These are phyloP conservation scores for Ectropis grisescens DNA, from an alignment of 1,140 invertebrate genomes.

Conservation along the genomic window DNA sequence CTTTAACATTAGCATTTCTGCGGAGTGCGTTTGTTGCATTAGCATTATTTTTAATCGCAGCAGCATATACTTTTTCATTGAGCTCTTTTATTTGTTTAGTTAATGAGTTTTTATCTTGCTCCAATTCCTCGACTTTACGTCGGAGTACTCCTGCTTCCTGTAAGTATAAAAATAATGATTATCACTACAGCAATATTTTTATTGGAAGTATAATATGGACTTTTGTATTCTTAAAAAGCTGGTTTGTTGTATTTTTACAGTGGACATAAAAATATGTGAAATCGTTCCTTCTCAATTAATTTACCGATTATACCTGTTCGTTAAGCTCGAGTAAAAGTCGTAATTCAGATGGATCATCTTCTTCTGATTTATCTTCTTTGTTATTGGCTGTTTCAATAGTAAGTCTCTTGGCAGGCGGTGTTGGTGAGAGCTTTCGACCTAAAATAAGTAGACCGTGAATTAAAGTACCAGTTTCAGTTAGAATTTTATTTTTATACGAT, in stretches of 20 bases:
- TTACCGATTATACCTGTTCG: constrained; percentile 81
- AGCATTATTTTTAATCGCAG: constrained; percentile 42
- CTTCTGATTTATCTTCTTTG: constrained; percentile 81
- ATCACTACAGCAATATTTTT: no score
- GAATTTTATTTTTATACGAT: no score
- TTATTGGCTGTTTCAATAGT: constrained; percentile 76
- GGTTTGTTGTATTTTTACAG: no score
- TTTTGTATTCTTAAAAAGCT: no score
- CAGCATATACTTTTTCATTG: constrained; percentile 75
- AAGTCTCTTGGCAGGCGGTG: constrained; percentile 73
- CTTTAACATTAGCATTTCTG: constrained; percentile 40
- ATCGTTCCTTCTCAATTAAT: no score
- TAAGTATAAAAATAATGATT: constrained; percentile 9
- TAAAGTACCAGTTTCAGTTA: no score
- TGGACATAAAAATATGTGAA: no score
- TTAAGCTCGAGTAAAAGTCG: constrained; percentile 88
- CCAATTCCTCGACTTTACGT: constrained; percentile 87
- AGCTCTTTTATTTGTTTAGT: constrained; percentile 83
- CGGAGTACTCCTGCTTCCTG: constrained; percentile 85
- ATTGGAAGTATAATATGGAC: no score
- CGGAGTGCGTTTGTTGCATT: constrained; percentile 38
- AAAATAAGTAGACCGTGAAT: constrained; percentile 10
- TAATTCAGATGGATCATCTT: constrained; percentile 82
- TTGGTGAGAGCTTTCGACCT: constrained; percentile 77
- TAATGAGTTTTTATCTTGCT: constrained; percentile 82